Base-by-base conservation (phyloP, 2,888 invertebrate species). In the Oegoconia quadripuncta region DNA sequence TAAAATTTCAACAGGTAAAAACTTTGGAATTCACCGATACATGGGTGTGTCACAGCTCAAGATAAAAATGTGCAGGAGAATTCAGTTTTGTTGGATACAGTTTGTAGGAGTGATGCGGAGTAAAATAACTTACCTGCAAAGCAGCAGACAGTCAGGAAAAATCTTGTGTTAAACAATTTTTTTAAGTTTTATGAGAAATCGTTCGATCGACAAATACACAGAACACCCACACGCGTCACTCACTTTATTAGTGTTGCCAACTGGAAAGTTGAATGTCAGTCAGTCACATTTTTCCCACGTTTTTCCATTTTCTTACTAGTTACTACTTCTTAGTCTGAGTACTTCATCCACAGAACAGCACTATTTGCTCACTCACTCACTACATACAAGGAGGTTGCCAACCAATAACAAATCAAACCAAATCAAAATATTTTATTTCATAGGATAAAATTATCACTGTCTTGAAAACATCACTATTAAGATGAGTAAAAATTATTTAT, bases 11-110 rank as follows among this genome's bases (percentile, higher is more conserved):
- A 55, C 49, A 46, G 44, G 46, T 46, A 44, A 32, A 52, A 53
- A 37, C 31, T 44, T 42, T 48, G 57, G 59, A 69, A 72, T 70
- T 65, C 55, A 56, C 59, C 60, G 69, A 75, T 73, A 69, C 58
- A 72, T 78, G 82, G 83, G 83, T 78, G 83, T 83, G 83, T 82
- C 83, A 73, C 52, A 53, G n/a, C n/a, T n/a, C n/a, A n/a, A n/a
- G 64, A 72, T 71, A 66, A 62, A 48, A 53, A 54, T 58, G 50
- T 30, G 30, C 27, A 17, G 17, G 9, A 8, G 23, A 34, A n/a
- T 27, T 27, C 8, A 25, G 30, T 13, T 27, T 3, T 25, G 4
- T 13, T 13, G 6, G 14, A 27, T 3, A 13, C 13, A 20, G 1
- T 6, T 18, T 18, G 12, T 31, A 34, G n/a, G n/a, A n/a, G 11